Evolutionary conservation across 2,797 vertebrate genomes (phyloP), one percentile per base, ranked within the genome.

Genomic region (Varecia variegata): DNA sequence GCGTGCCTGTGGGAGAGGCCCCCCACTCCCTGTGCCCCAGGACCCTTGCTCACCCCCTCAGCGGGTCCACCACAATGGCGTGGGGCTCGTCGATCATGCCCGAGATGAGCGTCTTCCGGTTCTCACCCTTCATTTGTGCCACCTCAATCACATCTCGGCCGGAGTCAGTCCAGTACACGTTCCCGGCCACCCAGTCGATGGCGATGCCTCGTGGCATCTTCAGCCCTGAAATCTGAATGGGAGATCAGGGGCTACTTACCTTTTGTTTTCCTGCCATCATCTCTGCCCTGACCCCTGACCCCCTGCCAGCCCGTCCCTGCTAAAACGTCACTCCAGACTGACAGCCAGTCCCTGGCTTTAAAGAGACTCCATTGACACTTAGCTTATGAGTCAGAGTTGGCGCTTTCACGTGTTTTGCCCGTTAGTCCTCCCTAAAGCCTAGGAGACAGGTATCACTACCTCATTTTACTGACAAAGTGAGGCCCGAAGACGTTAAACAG

Each of bases 61-160:
- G 99, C 0, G 99, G 99, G 95, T 99, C 99, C 3, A 99, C 99
- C 13, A 99, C 99, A 0, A 99, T 99, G 97, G 99, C 99, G 0
- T 99, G 99, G 4, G 99, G 99, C 98, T 99, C 99, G 0, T 99
- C 99, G 0, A 99, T 99, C 99, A 99, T 99, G 97, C 99, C 99
- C 0, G 99, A 99, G 98, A 99, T 99, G 68, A 99, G 99, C 0
- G 99, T 99, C 98, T 99, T 99, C 94, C 99, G 99, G 95, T 99
- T 99, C 94, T 98, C 99, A 15, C 99, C 99, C 70, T 98, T 99
- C 98, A 99, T 98, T 96, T 99, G 99, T 0, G 99, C 99, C 98
- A 99, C 99, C 95, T 99, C 99, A 0, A 99, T 99, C 96, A 99
- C 99, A 0, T 99, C 99, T 6, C 99, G 98, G 40, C 99, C 99